Base-by-base conservation (phyloP, 2,888 invertebrate genomes). In the Temnothorax unifasciatus region DNA sequence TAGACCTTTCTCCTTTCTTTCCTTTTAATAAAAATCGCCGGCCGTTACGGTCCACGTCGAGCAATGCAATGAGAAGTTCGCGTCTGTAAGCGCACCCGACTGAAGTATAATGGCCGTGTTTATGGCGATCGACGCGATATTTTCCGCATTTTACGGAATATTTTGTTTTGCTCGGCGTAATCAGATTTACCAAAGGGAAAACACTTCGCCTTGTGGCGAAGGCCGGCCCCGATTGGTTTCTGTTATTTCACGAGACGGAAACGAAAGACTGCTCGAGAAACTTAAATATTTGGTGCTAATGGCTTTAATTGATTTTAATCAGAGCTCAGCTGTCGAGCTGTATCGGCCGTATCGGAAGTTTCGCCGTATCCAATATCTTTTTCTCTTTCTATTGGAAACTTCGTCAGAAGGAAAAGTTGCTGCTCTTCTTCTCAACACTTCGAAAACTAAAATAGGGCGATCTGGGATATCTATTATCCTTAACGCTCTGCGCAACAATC, bases 301-400 rank as follows among this genome's bases (percentile, higher is more conserved):
- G 79, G 73, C 79, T 81, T 81, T 81, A 81, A 73, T 81, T 81
- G 79, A 73, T 81, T 81, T 81, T 81, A 81, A 81, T 81, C 79
- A 73, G 79, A 61, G 79, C 71, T 81, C 79, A 73, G 79, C 59
- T 38, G 59, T 71, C 79, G 73, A 59, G 71, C 79, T 81, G 47
- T 81, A 71, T 81, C 79, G 59, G 59, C 73, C 73, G 73, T 61
- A 81, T 81, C 59, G 73, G 68, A 81, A 81, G 79, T 73, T 81
- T 73, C 59, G 47, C 71, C 69, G 79, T 79, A 79, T 79, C 79
- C 59, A 73, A 73, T 81, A 81, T 81, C 59, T 81, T 81, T 81
- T 81, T 81, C 59, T 69, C 50, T 38, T 59, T 18, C 34, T 25
- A 38, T 38, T 34, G 73, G 79, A 73, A 81, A 81, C 79, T 81